Base-by-base conservation (phyloP, 1,140 invertebrate genomes). In the Oryctes rhinoceros region DNA sequence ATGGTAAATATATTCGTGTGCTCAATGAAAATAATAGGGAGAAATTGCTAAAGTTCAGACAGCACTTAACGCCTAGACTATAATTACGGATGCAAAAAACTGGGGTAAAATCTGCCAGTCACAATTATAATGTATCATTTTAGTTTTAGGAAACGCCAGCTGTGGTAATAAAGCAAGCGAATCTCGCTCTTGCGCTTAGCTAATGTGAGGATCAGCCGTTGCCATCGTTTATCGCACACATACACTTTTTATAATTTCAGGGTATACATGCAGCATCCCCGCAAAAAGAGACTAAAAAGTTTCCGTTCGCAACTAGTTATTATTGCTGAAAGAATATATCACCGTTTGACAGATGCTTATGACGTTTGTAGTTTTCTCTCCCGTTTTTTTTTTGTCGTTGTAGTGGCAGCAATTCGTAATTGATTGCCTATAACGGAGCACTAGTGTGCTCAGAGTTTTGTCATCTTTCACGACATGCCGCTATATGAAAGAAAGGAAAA, bases 81-180 rank as follows among this genome's bases (percentile, higher is more conserved):
- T 83, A 83, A 83, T 83, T 83, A 83, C 82, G 79, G 78, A 81
- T 82, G 81, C 79, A 81, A 81, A 80, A 80, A 80, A 81, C 81
- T 76, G 80, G 81, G 80, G 81, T 82, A 81, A 82, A 82, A 82
- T 79, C 71, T 82, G 81, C 81, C 80, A 82, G 81, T 82, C 81
- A 82, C 80, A 81, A 71, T 82, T 78, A 78, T 82, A 81, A 82
- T 82, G 80, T 82, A 82, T 82, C 80, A 82, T 82, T 82, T 82
- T 82, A 80, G 81, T 80, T 80, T 76, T 79, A 67, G 48, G 71
- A 81, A 81, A 79, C 74, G 80, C 81, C 81, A 82, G 81, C 80
- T 82, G 81, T 82, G 78, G 65, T 67, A 67, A 62, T 67, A 80
- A 78, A 76, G 20, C 59, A 79, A 65, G 59, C 79, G 71, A 80